phyloP scores from a whole-genome alignment of 2,797 vertebrate species.

The Channa striata region DNA sequence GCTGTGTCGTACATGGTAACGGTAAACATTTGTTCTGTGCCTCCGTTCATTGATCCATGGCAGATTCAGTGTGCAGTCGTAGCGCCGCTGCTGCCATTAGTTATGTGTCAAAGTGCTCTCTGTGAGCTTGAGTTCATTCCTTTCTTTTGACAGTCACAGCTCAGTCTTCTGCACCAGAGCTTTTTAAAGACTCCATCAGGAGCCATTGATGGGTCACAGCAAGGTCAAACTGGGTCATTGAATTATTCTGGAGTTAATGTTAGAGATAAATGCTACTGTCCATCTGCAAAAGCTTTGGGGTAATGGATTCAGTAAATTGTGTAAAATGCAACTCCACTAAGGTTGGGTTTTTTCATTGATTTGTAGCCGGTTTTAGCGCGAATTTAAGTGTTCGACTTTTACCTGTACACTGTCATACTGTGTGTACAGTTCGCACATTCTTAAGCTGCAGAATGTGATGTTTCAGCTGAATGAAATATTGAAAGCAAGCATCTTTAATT shows the following conservation, averaged over 20 bases:
- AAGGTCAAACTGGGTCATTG: constrained; percentile 31
- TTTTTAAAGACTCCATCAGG: constrained; percentile 37
- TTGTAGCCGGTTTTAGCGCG: background rate
- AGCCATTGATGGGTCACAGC: constrained; percentile 24
- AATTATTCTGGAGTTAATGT: constrained; percentile 14
- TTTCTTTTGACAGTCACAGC: constrained; percentile 35
- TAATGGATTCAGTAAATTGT: constrained; percentile 11
- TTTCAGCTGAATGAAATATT: too few species aligned
- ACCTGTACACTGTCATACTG: background rate
- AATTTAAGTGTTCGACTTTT: background rate
- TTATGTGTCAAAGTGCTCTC: constrained; percentile 18
- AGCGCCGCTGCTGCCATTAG: constrained; percentile 34
- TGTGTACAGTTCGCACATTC: too few species aligned
- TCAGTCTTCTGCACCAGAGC: constrained; percentile 45
- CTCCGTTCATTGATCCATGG: constrained; percentile 16
- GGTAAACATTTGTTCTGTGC: background rate
- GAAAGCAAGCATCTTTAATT: too few species aligned
- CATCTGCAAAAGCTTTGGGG: background rate
- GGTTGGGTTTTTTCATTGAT: background rate
- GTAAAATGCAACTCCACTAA: background rate
- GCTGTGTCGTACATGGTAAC: background rate
- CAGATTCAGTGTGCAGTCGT: constrained; percentile 32
- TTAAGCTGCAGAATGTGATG: too few species aligned
- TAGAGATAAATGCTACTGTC: constrained; percentile 3
- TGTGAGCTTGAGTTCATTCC: constrained; percentile 4